Conservation (phyloP, 2,113 vertebrate species). For the Chaetura pelagica region DNA sequence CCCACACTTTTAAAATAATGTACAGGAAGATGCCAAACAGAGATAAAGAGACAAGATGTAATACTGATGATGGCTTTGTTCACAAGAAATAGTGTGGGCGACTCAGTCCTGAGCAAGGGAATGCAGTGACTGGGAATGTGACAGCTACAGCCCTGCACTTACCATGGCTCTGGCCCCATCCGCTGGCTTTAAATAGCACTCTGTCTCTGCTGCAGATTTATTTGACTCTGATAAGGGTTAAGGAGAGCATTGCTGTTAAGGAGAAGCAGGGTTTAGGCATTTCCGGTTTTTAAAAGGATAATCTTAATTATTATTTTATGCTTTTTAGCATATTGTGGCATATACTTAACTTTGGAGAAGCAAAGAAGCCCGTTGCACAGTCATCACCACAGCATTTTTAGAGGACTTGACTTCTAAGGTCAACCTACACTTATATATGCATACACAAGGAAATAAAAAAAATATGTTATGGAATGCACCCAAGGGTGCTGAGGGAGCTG, state of each 20-base stretch:
- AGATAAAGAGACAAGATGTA: background rate
- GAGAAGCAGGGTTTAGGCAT: background rate
- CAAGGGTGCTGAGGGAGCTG: too few species aligned
- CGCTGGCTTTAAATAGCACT: slow-evolving; percentile 3
- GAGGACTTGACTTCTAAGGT: background rate
- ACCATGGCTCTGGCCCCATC: slow-evolving; percentile 35
- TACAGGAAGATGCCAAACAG: background rate
- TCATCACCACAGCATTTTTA: background rate
- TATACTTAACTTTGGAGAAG: background rate
- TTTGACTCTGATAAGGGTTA: slow-evolving; percentile 10
- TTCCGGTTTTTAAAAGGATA: background rate
- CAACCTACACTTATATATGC: background rate
- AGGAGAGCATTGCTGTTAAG: background rate
- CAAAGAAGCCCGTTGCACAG: background rate
- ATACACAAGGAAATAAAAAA: background rate
- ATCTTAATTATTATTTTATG: background rate
- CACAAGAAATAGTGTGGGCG: background rate
- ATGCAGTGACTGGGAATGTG: background rate
- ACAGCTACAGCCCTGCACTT: background rate
- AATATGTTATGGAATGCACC: too few species aligned
- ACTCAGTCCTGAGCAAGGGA: background rate
- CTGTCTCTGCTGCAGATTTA: slow-evolving; percentile 43
- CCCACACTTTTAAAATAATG: background rate
- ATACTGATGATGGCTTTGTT: background rate
- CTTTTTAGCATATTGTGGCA: background rate